These are phyloP conservation scores for Phytoseiulus persimilis DNA, from an alignment of 2,888 invertebrate species.

Conservation along the genomic window DNA sequence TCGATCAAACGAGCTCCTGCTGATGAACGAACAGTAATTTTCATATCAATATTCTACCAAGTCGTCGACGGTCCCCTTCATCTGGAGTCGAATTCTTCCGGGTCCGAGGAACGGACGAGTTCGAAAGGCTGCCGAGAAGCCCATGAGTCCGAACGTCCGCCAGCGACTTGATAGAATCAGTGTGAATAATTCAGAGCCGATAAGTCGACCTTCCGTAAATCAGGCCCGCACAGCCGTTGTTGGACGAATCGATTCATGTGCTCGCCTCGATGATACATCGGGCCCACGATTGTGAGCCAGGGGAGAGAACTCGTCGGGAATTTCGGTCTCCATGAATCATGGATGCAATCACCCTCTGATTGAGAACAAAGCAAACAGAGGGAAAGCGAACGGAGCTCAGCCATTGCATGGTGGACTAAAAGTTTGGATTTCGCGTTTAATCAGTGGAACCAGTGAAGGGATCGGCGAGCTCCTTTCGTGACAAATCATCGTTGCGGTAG, in stretches of 20 bases:
- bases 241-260: neutral
- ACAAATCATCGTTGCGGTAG: neutral
- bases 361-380: too few species aligned
- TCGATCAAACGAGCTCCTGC: neutral
- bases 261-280: neutral
- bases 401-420: too few species aligned
- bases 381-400: neutral
- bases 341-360: neutral
- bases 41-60: neutral
- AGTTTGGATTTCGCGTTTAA: too few species aligned
- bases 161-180: neutral
- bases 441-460: too few species aligned
- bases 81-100: neutral
- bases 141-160: neutral
- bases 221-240: neutral
- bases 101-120: neutral
- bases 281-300: neutral
- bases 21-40: neutral
- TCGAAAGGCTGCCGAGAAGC: neutral
- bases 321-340: neutral
- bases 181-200: neutral
- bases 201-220: neutral
- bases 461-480: neutral
- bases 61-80: neutral
- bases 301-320: neutral